These are phyloP conservation scores for Albula goreensis DNA, from an alignment of 2,113 vertebrate species.

Conservation along the genomic window DNA sequence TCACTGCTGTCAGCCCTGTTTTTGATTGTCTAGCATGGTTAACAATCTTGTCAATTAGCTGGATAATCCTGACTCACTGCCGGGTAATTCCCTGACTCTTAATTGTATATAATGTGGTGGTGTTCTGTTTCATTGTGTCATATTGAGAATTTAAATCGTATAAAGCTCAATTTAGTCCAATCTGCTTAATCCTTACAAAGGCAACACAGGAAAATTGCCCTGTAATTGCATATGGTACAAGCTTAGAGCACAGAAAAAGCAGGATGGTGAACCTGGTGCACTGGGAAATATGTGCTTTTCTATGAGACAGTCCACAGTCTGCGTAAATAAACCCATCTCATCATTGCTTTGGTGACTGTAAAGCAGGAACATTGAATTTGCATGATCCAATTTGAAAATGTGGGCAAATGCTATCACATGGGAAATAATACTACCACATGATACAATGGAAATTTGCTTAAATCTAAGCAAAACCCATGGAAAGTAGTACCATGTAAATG, in stretches of 20 bases:
- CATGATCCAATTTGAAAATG: background rate
- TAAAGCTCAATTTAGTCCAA: background rate
- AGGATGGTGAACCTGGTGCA: background rate
- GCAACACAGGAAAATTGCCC: background rate
- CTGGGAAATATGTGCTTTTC: background rate
- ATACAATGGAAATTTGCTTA: background rate
- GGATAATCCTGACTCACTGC: background rate
- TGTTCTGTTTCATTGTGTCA: background rate
- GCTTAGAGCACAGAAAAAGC: background rate
- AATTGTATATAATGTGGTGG: slow-evolving; percentile 1
- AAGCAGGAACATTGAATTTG: background rate
- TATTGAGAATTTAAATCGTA: background rate
- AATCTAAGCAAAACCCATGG: no score
- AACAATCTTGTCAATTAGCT: background rate
- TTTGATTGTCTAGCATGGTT: background rate
- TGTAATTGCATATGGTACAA: background rate
- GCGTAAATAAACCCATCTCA: background rate
- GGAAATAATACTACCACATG: background rate
- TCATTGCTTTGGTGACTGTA: background rate
- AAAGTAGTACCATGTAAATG: no score
- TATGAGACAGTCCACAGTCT: background rate
- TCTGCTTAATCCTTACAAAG: background rate
- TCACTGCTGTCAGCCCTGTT: background rate
- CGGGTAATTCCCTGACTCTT: background rate
- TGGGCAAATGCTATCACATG: background rate